Percentiles rank a stretch among this genome's conserved stretches.
phyloP scores from a whole-genome alignment of 1,140 invertebrate species.

The Mactra quadrangularis region DNA sequence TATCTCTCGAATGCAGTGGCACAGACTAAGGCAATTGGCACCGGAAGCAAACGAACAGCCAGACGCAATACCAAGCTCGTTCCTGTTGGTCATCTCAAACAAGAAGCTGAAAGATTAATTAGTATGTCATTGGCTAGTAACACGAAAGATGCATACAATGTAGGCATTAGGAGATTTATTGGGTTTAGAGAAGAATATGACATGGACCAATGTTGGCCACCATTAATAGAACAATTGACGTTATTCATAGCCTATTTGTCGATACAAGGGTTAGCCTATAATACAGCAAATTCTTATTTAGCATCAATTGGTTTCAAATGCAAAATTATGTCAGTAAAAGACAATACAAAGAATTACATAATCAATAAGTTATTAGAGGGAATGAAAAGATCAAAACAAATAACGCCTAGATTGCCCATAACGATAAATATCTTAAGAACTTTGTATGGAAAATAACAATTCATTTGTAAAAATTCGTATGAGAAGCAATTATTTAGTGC shows the following conservation, averaged over 20 bases:
- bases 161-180: background rate
- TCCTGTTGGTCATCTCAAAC: slow-evolving; percentile 6
- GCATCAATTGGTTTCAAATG: slow-evolving; percentile 7
- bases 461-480: no score
- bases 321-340: background rate
- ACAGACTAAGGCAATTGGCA: slow-evolving; percentile 1
- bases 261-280: background rate
- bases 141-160: background rate
- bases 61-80: background rate
- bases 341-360: slow-evolving; percentile 9
- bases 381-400: no score
- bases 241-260: no score
- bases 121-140: background rate
- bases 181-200: no score
- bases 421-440: no score
- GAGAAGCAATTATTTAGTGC: no score
- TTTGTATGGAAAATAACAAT: no score
- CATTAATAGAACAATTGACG: no score
- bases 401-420: no score
- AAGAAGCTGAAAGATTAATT: no score
- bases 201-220: no score
- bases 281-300: slow-evolving; percentile 9
- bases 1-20: no score
- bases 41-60: slow-evolving; percentile 39
- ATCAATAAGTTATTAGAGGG: background rate